Conservation (phyloP, 1,140 invertebrate genomes). For the Daktulosphaira vitifoliae region DNA sequence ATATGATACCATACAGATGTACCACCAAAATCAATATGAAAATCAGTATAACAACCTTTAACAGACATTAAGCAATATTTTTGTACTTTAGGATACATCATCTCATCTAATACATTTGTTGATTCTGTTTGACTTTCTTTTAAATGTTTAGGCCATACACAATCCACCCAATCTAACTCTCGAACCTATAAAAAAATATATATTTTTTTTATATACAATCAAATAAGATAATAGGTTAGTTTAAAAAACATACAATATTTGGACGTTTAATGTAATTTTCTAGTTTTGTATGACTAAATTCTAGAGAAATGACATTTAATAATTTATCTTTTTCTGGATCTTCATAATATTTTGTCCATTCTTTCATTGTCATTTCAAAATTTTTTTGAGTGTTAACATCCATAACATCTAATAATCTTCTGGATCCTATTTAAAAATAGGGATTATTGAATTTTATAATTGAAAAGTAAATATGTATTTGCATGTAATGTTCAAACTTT, state of each 20-base stretch:
- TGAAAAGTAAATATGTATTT: too few species aligned
- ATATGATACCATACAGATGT: conserved; percentile 99
- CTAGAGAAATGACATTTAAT: conserved; percentile 90
- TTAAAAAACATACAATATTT: conserved; percentile 60
- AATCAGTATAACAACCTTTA: conserved; percentile 95
- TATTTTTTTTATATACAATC: background rate
- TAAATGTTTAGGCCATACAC: conserved; percentile 88
- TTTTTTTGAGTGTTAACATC: conserved; percentile 96
- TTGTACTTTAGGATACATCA: conserved; percentile 96
- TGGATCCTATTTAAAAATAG: conserved; percentile 67
- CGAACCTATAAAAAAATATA: conserved; percentile 56
- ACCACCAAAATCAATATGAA: conserved; percentile 96
- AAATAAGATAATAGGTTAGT: too few species aligned
- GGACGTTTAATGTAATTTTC: conserved; percentile 91
- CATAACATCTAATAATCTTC: conserved; percentile 89
- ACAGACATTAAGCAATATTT: conserved; percentile 98
- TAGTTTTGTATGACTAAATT: conserved; percentile 91
- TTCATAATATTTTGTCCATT: conserved; percentile 78
- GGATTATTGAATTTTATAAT: too few species aligned
- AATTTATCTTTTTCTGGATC: conserved; percentile 76
- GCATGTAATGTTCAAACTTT: too few species aligned
- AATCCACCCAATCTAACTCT: conserved; percentile 95
- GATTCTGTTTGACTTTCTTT: conserved; percentile 86
- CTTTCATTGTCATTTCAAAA: conserved; percentile 95
- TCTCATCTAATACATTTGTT: conserved; percentile 87